A percentile compares a stretch with the other conserved stretches of the same genome.
phyloP scores from a whole-genome alignment of 1,140 invertebrate species.

The Hycleus cichorii region DNA sequence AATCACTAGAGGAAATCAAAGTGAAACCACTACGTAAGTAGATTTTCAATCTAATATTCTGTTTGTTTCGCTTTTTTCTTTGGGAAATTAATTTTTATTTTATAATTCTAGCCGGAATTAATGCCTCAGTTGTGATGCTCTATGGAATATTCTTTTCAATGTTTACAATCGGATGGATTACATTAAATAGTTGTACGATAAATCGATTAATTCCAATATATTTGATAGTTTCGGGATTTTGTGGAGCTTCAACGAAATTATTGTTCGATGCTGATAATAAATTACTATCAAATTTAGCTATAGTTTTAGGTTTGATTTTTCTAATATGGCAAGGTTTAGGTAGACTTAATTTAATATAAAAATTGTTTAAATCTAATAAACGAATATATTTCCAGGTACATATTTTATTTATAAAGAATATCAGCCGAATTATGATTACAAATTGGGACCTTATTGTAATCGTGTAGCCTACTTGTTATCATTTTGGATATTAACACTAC shows the following conservation, averaged over 20 bases:
- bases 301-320: conserved; percentile 22
- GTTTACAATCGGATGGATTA: conserved; percentile 32
- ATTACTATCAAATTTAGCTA: conserved; percentile 26
- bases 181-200: conserved; percentile 30
- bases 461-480: conserved; percentile 33
- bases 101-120: conserved; percentile 31
- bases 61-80: not conserved
- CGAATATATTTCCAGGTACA: conserved; percentile 20
- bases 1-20: conserved; percentile 29
- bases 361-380: not conserved
- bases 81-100: not conserved
- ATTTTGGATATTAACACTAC: conserved; percentile 36
- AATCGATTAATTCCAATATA: conserved; percentile 34
- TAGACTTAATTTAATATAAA: conserved; percentile 9
- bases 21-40: conserved; percentile 32
- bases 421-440: conserved; percentile 34
- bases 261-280: conserved; percentile 25
- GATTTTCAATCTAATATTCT: not conserved
- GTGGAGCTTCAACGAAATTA: conserved; percentile 24
- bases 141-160: conserved; percentile 31
- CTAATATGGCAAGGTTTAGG: conserved; percentile 30
- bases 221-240: conserved; percentile 31
- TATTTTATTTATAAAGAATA: conserved; percentile 34
- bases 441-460: conserved; percentile 28
- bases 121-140: conserved; percentile 30